These are phyloP conservation scores for Pegoplata infirma DNA, from an alignment of 2,888 invertebrate species.

Conservation along the genomic window DNA sequence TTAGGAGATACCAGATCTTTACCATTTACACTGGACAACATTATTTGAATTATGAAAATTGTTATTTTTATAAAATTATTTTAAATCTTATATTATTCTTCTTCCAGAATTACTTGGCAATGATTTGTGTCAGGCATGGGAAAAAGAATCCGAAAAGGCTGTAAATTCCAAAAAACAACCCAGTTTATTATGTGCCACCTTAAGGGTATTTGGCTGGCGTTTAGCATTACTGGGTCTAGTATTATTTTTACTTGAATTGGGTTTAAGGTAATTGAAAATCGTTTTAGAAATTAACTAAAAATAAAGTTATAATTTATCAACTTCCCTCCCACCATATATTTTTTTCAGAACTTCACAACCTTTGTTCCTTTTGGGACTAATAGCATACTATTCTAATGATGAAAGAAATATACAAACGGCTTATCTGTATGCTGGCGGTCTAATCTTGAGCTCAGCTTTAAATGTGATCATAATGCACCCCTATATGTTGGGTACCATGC, in stretches of 20 bases:
- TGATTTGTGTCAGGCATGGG: slow-evolving; percentile 81
- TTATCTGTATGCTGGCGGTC: slow-evolving; percentile 86
- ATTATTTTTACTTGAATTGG: slow-evolving; percentile 81
- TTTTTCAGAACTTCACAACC: slow-evolving; percentile 82
- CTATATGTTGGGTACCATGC: slow-evolving; percentile 87
- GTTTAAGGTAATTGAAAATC: slow-evolving; percentile 77
- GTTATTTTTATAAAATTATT: background rate
- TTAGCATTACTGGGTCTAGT: slow-evolving; percentile 81
- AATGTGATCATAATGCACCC: slow-evolving; percentile 91
- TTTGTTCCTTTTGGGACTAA: slow-evolving; percentile 82
- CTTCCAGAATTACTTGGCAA: slow-evolving; percentile 79
- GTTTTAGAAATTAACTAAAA: background rate
- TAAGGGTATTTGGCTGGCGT: slow-evolving; percentile 82
- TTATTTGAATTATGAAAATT: too few relatives aligned
- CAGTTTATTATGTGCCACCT: slow-evolving; percentile 74
- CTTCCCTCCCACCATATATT: too few relatives aligned
- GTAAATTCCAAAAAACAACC: slow-evolving; percentile 78
- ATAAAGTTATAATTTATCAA: too few relatives aligned
- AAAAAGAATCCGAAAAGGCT: slow-evolving; percentile 79
- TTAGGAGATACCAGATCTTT: too few relatives aligned
- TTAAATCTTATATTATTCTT: too few relatives aligned
- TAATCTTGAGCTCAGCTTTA: slow-evolving; percentile 86
- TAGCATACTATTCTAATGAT: slow-evolving; percentile 80
- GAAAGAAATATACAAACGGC: slow-evolving; percentile 79
- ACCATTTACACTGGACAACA: too few relatives aligned